These are phyloP conservation scores for Tipula confusa DNA, from an alignment of 2,888 invertebrate genomes.

Conservation along the genomic window DNA sequence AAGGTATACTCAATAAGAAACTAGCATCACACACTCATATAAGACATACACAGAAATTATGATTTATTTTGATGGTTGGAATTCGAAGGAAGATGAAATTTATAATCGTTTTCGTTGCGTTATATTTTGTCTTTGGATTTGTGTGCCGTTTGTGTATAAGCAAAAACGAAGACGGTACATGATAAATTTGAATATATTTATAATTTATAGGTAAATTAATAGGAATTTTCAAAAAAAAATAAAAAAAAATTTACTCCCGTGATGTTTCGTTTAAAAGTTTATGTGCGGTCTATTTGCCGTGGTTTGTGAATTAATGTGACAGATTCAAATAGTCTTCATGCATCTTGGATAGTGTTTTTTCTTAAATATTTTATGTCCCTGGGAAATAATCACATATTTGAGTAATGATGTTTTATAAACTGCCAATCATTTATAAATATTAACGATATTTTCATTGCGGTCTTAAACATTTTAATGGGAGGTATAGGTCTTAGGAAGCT, in stretches of 20 bases:
- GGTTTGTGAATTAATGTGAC: neutral
- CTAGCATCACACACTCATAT: neutral
- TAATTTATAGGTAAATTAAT: conserved; percentile 20
- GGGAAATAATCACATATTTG: neutral
- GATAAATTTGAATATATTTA: neutral
- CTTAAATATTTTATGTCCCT: neutral
- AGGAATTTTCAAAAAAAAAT: neutral
- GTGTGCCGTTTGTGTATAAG: no score
- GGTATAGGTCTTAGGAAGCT: no score
- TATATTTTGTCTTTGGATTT: neutral
- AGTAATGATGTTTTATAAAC: neutral
- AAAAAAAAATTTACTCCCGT: no score
- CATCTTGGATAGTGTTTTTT: neutral
- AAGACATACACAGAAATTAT: neutral
- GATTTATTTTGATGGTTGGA: conserved; percentile 16
- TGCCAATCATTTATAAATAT: neutral
- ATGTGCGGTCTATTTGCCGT: neutral
- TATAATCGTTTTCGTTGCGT: neutral
- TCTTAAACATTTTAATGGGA: no score
- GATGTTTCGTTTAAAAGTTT: neutral
- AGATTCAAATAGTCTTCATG: neutral
- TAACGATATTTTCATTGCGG: no score
- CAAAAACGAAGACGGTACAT: neutral
- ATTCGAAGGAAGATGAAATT: conserved; percentile 20
- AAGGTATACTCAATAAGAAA: neutral